These are phyloP conservation scores for Ephialtes manifestator DNA, from an alignment of 2,888 invertebrate species.

Conservation along the genomic window DNA sequence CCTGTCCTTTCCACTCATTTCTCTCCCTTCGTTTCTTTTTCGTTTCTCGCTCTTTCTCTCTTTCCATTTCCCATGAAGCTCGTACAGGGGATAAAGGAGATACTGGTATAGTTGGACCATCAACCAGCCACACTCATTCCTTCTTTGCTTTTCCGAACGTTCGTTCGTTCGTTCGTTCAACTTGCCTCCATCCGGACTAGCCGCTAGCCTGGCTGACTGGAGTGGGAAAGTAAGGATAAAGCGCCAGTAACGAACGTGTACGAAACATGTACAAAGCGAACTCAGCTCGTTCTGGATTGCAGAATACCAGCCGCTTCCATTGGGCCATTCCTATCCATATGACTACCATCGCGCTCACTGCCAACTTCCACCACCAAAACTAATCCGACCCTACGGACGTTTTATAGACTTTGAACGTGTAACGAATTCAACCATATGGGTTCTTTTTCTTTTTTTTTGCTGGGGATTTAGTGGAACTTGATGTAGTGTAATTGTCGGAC, in stretches of 20 bases:
- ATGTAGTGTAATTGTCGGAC: too few relatives aligned
- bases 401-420: slow-evolving; percentile 37
- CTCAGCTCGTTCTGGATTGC: slow-evolving; percentile 26
- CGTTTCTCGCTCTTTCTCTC: slow-evolving; percentile 24
- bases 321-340: slow-evolving; percentile 14
- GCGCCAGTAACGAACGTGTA: slow-evolving; percentile 62
- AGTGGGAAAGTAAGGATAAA: slow-evolving; percentile 53
- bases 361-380: slow-evolving; percentile 44
- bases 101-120: slow-evolving; percentile 52
- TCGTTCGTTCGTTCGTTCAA: slow-evolving; percentile 46
- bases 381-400: slow-evolving; percentile 53
- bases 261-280: slow-evolving; percentile 60
- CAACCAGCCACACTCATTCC: slow-evolving; percentile 48
- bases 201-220: slow-evolving; percentile 4
- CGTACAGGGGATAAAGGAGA: slow-evolving; percentile 57
- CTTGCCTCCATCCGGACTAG: slow-evolving; percentile 22
- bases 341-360: slow-evolving; percentile 47
- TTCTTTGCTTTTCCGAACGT: slow-evolving; percentile 30
- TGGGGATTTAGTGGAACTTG: not conserved
- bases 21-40: slow-evolving; percentile 15
- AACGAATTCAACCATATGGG: slow-evolving; percentile 9
- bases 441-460: slow-evolving; percentile 1
- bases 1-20: slow-evolving; percentile 30
- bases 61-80: slow-evolving; percentile 56
- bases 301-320: slow-evolving; percentile 24